These are phyloP conservation scores for Acinonyx jubatus DNA, from an alignment of 2,113 vertebrate species.

Conservation along the genomic window DNA sequence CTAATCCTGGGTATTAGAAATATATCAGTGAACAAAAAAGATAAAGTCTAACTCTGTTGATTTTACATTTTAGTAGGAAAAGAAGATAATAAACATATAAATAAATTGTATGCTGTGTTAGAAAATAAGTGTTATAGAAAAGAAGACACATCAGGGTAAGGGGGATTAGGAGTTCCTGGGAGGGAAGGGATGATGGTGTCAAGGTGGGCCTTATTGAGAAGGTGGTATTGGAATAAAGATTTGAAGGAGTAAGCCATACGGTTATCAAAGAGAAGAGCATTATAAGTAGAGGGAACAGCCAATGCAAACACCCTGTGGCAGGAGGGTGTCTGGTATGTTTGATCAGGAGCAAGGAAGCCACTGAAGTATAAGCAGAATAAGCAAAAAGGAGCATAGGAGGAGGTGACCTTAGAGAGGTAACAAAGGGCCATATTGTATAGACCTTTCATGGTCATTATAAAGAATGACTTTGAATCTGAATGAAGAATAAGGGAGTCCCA, in stretches of 20 bases:
- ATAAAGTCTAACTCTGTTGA: background rate
- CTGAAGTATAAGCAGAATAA: background rate
- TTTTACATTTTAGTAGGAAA: background rate
- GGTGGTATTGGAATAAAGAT: background rate
- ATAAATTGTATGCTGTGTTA: background rate
- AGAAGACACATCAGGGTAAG: background rate
- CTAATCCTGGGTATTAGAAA: constrained; percentile 3
- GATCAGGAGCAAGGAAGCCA: background rate
- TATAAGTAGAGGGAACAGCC: background rate
- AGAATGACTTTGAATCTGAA: background rate
- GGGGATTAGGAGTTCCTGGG: background rate
- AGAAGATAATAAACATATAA: background rate
- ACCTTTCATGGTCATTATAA: background rate
- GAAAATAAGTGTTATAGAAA: background rate
- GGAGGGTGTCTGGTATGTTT: background rate
- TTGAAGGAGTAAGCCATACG: background rate
- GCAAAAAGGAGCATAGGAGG: background rate
- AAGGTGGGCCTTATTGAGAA: background rate
- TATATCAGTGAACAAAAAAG: background rate
- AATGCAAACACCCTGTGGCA: too few species aligned
- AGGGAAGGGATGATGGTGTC: background rate
- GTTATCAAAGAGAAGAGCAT: background rate
- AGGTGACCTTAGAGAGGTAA: background rate
- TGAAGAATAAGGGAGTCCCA: background rate
- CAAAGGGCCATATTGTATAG: background rate